Evolutionary conservation across 2,797 vertebrate species (phyloP), one percentile per base, ranked within the genome.

Genomic region (Gambusia yucatana): DNA sequence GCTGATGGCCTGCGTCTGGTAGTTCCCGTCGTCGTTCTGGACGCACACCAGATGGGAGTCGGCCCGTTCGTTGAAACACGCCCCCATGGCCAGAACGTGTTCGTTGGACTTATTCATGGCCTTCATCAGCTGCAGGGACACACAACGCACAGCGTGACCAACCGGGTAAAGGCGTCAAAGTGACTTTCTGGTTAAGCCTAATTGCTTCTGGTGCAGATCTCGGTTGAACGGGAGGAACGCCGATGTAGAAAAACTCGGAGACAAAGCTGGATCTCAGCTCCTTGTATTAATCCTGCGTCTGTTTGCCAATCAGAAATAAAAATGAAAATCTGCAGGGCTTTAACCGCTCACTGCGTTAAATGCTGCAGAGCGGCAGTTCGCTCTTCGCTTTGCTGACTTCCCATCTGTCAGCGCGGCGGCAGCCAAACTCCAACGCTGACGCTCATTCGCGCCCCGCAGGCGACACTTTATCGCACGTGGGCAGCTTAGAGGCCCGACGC

Each of bases 91-190:
- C 88, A 99, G 94, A 79, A 99, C 98, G 11, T 99, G 98, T 69
- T 99, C 98, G 13, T 99, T 99, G 84, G 98, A 99, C 88, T 99
- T 99, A 93, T 98, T 99, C 97, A 99, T 99, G 90, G 98, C 98
- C 96, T 99, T 99, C 97, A 99, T 98, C 92, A 99, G 96, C 98
- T 99, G 94, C 85, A 87, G 84, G 86, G 89, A 92, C 87, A 90
- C 55, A 84, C 11, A 47, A 85, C 0, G 87, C 13, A 44, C 47
- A 36, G 79, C 70, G 3, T 79, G 84, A 83, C 77, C 81, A 57
- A 22, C 3, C 74, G 61, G 84, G 80, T 72, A 84, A 69, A 43
- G 79, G 79, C 47, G 87, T 83, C 70, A 41, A 79, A 57, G 73
- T 50, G 73, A 43, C 80, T 9, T 73, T 43, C 73, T 77, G 85